phyloP scores from a whole-genome alignment of 1,140 invertebrate species.

The Ips nitidus region DNA sequence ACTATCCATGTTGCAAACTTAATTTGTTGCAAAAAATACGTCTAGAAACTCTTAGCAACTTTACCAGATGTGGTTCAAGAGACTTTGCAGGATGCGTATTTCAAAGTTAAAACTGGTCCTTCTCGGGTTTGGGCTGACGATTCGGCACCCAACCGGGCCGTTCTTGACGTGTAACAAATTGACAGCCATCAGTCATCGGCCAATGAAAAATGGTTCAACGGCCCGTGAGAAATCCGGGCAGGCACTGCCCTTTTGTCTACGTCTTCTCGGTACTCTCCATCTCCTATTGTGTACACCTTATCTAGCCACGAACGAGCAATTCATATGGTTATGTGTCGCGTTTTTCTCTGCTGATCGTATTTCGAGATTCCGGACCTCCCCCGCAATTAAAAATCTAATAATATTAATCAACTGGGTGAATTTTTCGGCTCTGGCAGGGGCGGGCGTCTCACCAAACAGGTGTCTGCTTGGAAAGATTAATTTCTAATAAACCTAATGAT shows the following conservation, averaged over 20 bases:
- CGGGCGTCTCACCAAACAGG: neutral
- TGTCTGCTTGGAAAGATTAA: neutral
- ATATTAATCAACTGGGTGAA: neutral
- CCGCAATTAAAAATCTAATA: neutral
- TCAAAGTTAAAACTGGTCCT: too few species aligned
- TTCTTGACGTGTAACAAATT: slow-evolving; percentile 50
- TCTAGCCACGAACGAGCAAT: neutral
- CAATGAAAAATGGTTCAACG: slow-evolving; percentile 44
- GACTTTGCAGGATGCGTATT: too few species aligned
- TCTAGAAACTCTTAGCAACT: too few species aligned
- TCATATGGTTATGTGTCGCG: neutral
- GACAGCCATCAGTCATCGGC: slow-evolving; percentile 49
- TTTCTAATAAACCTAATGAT: slow-evolving; percentile 5
- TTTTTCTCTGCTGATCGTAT: neutral
- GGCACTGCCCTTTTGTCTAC: slow-evolving; percentile 16
- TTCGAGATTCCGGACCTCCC: neutral
- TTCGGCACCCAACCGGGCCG: slow-evolving; percentile 30
- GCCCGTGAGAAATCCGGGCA: slow-evolving; percentile 32
- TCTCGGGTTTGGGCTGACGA: slow-evolving; percentile 8
- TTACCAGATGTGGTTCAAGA: too few species aligned
- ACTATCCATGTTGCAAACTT: too few species aligned
- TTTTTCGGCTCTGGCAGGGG: neutral
- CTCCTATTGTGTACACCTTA: slow-evolving; percentile 20
- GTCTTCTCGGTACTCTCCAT: slow-evolving; percentile 5
- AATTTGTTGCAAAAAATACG: too few species aligned